Percentiles rank a stretch among this genome's conserved stretches.
Conservation (phyloP, 1,140 invertebrate genomes). For the Oryctes rhinoceros region DNA sequence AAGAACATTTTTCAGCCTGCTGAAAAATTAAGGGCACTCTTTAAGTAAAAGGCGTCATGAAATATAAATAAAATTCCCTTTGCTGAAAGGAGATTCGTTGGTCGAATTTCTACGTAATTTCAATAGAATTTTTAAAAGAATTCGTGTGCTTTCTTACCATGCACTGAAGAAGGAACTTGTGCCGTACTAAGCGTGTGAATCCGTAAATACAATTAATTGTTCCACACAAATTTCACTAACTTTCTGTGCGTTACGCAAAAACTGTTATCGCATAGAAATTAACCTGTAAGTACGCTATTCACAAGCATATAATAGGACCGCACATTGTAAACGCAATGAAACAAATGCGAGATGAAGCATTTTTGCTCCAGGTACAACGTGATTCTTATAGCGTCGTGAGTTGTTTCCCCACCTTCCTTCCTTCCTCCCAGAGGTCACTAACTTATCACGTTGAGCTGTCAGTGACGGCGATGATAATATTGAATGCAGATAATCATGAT, state of each 20-base stretch:
- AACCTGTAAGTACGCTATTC: slow-evolving; percentile 14
- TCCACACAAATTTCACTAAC: neutral
- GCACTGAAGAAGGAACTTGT: neutral
- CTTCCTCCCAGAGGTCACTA: slow-evolving; percentile 33
- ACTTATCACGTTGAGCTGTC: neutral
- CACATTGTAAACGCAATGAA: neutral
- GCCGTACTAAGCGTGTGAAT: neutral
- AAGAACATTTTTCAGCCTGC: too few species aligned
- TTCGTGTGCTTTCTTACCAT: neutral
- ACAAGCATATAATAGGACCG: neutral
- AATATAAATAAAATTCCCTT: too few species aligned
- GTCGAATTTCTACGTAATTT: too few species aligned
- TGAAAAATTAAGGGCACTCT: too few species aligned
- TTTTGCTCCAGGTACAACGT: neutral
- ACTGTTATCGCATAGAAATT: neutral
- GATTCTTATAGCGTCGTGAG: slow-evolving; percentile 17
- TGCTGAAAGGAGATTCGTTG: too few species aligned
- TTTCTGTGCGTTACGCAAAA: neutral
- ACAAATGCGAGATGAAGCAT: slow-evolving; percentile 24
- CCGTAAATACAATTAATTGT: slow-evolving; percentile 8
- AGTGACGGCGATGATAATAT: slow-evolving; percentile 16
- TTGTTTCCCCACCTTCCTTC: slow-evolving; percentile 33
- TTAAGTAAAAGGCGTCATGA: too few species aligned
- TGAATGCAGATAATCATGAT: slow-evolving; percentile 29
- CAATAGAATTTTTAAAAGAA: too few species aligned